phyloP scores from a whole-genome alignment of 1,140 invertebrate genomes.

The Pseudomyrmex flavicornis region DNA sequence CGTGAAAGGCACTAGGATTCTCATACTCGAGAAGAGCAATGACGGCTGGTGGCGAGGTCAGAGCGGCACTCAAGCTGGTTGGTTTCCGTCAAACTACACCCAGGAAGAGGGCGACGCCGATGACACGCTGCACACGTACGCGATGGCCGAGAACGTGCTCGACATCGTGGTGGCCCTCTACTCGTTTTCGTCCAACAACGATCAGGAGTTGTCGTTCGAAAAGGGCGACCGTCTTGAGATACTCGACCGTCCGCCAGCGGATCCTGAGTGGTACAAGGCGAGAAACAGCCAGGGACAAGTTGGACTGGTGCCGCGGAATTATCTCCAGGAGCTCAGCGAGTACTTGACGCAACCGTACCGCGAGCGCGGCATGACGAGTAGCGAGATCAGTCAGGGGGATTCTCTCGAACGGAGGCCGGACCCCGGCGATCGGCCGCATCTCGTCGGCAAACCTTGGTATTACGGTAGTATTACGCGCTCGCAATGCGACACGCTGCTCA shows the following conservation, averaged over 20 bases:
- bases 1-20: constrained; percentile 95
- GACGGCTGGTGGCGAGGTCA: constrained; percentile 99
- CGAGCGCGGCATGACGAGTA: constrained; percentile 85
- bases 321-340: constrained; percentile 95
- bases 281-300: constrained; percentile 95
- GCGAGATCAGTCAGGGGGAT: constrained; percentile 84
- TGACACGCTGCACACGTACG: constrained; percentile 94
- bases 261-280: constrained; percentile 99
- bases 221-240: constrained; percentile 98
- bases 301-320: constrained; percentile 98
- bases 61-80: constrained; percentile 92
- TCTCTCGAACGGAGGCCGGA: constrained; percentile 84
- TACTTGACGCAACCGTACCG: constrained; percentile 93
- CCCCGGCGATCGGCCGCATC: constrained; percentile 88
- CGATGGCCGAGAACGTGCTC: constrained; percentile 96
- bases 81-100: constrained; percentile 99
- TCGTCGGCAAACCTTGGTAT: constrained; percentile 96
- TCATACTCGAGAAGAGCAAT: constrained; percentile 99
- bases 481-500: constrained; percentile 97
- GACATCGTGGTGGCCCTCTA: constrained; percentile 98
- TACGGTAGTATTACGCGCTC: constrained; percentile 97
- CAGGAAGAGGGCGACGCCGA: constrained; percentile 94
- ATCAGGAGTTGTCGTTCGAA: constrained; percentile 98
- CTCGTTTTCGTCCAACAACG: constrained; percentile 97
- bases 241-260: constrained; percentile 96